These are phyloP conservation scores for Oreochromis mossambicus DNA, from an alignment of 2,797 vertebrate species.

Conservation along the genomic window DNA sequence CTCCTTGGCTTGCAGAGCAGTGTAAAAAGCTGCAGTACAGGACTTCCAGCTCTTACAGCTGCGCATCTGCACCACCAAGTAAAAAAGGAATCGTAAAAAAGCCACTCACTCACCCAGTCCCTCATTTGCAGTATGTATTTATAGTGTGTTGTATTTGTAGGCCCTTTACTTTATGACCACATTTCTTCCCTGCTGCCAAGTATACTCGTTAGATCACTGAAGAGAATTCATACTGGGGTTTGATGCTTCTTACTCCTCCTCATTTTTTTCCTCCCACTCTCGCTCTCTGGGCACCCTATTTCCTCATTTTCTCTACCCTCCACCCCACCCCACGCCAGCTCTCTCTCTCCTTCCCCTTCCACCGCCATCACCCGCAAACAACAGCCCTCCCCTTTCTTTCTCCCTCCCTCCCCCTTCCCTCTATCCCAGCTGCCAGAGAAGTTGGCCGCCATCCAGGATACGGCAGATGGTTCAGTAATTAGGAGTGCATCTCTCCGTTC, in stretches of 20 bases:
- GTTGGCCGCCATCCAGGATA: slow-evolving; percentile 84
- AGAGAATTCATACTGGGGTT: slow-evolving; percentile 53
- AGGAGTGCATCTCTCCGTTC: slow-evolving; percentile 80
- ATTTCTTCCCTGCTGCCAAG: slow-evolving; percentile 55
- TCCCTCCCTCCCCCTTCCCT: slow-evolving; percentile 68
- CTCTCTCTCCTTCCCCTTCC: slow-evolving; percentile 11
- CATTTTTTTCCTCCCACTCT: slow-evolving; percentile 56
- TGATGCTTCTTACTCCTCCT: slow-evolving; percentile 60
- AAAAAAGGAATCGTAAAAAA: slow-evolving; percentile 5
- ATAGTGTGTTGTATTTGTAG: slow-evolving; percentile 68
- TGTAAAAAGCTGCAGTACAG: slow-evolving; percentile 28
- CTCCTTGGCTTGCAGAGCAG: slow-evolving; percentile 18
- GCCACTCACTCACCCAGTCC: slow-evolving; percentile 56
- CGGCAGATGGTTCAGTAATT: slow-evolving; percentile 88
- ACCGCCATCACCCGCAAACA: slow-evolving; percentile 33
- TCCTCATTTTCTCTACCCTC: slow-evolving; percentile 46
- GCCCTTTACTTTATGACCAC: slow-evolving; percentile 65
- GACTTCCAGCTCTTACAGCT: slow-evolving; percentile 60
- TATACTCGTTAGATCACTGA: slow-evolving; percentile 44
- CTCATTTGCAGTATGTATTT: slow-evolving; percentile 67
- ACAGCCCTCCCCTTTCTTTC: slow-evolving; percentile 59
- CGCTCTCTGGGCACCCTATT: slow-evolving; percentile 57
- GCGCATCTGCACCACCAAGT: slow-evolving; percentile 35
- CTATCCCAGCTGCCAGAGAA: slow-evolving; percentile 82
- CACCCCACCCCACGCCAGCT: background rate